A percentile compares a stretch with the other conserved stretches of the same genome.
Conservation (phyloP, 2,113 vertebrate species). For the Oxyura jamaicensis region DNA sequence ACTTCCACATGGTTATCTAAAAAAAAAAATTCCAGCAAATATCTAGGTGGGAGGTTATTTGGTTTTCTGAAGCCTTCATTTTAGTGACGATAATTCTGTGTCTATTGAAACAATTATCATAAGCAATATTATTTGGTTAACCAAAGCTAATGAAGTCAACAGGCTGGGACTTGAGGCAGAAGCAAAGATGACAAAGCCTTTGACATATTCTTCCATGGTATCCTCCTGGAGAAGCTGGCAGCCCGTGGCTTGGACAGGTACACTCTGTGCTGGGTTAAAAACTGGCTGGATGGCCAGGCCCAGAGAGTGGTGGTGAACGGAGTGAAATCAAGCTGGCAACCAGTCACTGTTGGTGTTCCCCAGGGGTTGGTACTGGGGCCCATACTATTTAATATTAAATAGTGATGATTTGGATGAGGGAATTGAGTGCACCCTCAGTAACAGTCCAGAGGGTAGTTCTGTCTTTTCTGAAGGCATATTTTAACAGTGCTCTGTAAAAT, state of each 20-base stretch:
- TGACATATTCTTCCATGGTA: too few species aligned
- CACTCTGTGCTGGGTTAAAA: too few species aligned
- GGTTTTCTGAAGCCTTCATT: neutral
- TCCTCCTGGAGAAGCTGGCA: too few species aligned
- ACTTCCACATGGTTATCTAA: neutral
- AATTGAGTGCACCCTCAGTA: too few species aligned
- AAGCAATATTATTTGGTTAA: neutral
- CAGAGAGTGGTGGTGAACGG: too few species aligned
- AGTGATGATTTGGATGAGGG: too few species aligned
- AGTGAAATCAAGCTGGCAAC: too few species aligned
- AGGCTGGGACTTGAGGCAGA: neutral
- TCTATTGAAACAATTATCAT: neutral
- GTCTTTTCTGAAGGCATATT: conserved; percentile 15
- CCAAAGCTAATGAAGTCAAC: neutral
- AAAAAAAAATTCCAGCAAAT: neutral
- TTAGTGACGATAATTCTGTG: neutral
- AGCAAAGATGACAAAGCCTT: neutral
- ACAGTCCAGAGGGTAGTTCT: neutral
- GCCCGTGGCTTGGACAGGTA: too few species aligned
- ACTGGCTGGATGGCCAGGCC: too few species aligned
- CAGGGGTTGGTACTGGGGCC: too few species aligned
- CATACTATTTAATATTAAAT: too few species aligned
- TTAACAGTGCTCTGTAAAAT: conserved; percentile 13
- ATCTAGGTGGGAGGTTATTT: neutral
- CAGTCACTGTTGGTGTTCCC: too few species aligned